These are phyloP conservation scores for Dasyurus viverrinus DNA, from an alignment of 2,113 vertebrate genomes.

Conservation along the genomic window DNA sequence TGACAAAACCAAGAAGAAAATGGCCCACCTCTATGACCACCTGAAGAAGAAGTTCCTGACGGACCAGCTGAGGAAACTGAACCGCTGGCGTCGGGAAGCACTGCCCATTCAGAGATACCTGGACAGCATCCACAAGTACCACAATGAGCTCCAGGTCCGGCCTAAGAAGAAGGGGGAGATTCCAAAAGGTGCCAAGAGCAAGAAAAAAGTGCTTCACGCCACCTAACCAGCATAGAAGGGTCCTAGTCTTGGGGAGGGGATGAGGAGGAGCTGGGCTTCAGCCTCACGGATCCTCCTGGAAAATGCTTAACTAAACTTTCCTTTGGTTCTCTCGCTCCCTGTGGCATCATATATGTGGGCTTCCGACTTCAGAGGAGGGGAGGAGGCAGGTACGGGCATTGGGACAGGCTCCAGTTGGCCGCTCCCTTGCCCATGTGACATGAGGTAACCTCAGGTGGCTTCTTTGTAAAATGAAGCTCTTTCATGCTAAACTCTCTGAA, in stretches of 20 bases:
- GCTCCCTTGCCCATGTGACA: not conserved
- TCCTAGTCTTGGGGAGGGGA: not conserved
- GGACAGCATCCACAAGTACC: not conserved
- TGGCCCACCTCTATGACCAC: constrained; percentile 35
- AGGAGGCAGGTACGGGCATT: not conserved
- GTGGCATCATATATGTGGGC: not conserved
- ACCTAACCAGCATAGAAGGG: not conserved
- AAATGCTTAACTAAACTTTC: not conserved
- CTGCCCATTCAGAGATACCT: constrained; percentile 62
- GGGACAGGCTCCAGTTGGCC: not conserved
- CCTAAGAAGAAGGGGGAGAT: not conserved
- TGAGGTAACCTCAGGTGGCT: not conserved
- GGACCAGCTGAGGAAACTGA: constrained; percentile 75
- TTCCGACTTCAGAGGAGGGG: not conserved
- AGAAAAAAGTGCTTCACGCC: rapidly evolving
- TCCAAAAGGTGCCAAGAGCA: not conserved
- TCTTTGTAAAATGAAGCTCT: not conserved
- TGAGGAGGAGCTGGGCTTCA: not conserved
- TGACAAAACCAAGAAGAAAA: constrained; percentile 78
- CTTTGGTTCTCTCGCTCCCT: not conserved
- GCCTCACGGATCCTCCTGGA: not conserved
- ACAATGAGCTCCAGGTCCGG: rapidly evolving
- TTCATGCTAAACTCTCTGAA: not conserved
- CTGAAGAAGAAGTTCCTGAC: constrained; percentile 78
- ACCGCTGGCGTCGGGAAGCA: constrained; percentile 30